Base-by-base conservation (phyloP, 2,113 vertebrate genomes). In the Gopherus evgoodei region DNA sequence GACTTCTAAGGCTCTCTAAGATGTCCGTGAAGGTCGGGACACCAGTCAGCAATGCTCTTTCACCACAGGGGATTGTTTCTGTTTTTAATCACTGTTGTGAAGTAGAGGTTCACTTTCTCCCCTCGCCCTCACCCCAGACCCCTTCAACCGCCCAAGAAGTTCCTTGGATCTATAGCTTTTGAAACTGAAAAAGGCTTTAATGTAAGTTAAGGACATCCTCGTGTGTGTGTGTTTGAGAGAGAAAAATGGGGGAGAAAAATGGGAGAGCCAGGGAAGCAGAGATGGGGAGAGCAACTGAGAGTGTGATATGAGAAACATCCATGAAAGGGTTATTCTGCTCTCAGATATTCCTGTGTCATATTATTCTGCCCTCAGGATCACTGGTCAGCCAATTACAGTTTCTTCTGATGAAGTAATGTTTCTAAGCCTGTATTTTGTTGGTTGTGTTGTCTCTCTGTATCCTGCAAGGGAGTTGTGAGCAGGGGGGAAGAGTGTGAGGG, bases 361-460 rank as follows among this genome's bases (percentile, higher is more conserved):
- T 11, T 35, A 95, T 96, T 90, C 91, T 96, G 86, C 89, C 91
- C 93, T 95, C 86, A 69, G 88, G 92, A 90, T 78, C 84, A 90
- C 89, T 78, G 85, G 95, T 81, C 85, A 86, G 83, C 93, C 91
- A 88, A 92, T 87, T 90, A 92, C 93, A 95, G 95, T 93, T 95
- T 90, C 42, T 35, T 50, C 87, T 90, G 93, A 97, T 97, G 86
- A 96, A 93, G 93, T 96, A 95, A 97, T 94, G 93, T 90, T 94
- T 94, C 94, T 96, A 95, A 97, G 81, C 96, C 97, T 96, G 94
- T 91, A 90, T 86, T 86, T 90, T 92, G 59, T 85, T 89, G 91
- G 82, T 56, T 69, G 87, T 78, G 85, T 87, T 92, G 92, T 89
- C 79, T 44, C 89, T 97, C 92, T 1, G 24, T 79, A 93, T 95